Base-by-base conservation (phyloP, 1,140 invertebrate genomes). In the Vanessa tameamea region DNA sequence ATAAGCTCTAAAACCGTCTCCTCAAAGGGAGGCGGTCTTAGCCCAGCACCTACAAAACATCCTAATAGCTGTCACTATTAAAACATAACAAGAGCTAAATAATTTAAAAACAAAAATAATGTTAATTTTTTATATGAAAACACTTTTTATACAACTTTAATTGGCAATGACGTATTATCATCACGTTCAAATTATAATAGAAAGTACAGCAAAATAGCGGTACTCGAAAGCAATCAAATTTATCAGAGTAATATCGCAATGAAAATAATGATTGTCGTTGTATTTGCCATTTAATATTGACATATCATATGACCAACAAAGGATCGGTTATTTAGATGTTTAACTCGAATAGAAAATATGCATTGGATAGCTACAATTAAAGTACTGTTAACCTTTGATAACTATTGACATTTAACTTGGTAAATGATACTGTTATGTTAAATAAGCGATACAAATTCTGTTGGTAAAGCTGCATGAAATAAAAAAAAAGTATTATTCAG, bases 241-340 rank as follows among this genome's bases (percentile, higher is more conserved):
- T 75, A 75, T 72, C 72, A 78, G 69, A 76, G 23, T 71, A 16
- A 72, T 76, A 64, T 68, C 64, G 67, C 69, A 76, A 67, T 67
- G 16, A 66, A 66, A 67, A 71, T 76, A 76, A 78, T 78, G 67
- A 72, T 48, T 8, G 57, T 59, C 37, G 65, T 77, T 72, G 63
- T 77, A 77, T 77, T 79, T 79, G 69, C 75, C 66, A 75, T 70
- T 76, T 77, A 71, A 71, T 78, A 77, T 77, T 78, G 59, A 71
- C 59, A 70, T 69, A 77, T 73, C 73, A 69, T 77, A 48, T 69
- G 31, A 50, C n/a, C 47, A 57, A 77, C 71, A 77, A 77, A 69
- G 37, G 64, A 69, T 37, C 43, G 16, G 20, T 53, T 48, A 50
- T 69, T 68, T 67, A 63, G n/a, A 64, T 69, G 7, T 69, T 73